Conservation (phyloP, 2,888 invertebrate species). For the Athalia circularis region DNA sequence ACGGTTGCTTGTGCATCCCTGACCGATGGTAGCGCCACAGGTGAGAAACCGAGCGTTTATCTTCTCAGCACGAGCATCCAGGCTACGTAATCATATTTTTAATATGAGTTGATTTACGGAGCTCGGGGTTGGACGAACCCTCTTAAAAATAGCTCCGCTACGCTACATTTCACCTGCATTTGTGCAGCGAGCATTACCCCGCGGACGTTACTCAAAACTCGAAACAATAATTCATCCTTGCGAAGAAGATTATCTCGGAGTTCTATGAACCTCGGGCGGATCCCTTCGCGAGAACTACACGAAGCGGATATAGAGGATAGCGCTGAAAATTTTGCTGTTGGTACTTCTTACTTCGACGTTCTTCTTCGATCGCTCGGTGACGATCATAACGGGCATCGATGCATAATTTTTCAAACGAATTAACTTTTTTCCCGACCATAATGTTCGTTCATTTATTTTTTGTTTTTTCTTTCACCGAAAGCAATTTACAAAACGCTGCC, state of each 20-base stretch:
- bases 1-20: not conserved
- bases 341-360: too few species aligned
- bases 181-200: not conserved
- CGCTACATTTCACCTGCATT: not conserved
- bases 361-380: too few species aligned
- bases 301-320: not conserved
- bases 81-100: conserved; percentile 1
- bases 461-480: too few species aligned
- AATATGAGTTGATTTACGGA: conserved; percentile 18
- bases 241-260: not conserved
- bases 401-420: too few species aligned
- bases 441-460: too few species aligned
- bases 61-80: not conserved
- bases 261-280: not conserved
- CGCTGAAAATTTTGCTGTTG: not conserved
- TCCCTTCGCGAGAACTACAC: not conserved
- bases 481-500: too few species aligned
- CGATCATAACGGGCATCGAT: too few species aligned
- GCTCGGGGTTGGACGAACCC: not conserved
- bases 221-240: conserved; percentile 20
- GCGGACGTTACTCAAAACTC: conserved; percentile 8
- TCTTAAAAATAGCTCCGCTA: not conserved
- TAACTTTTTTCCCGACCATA: too few species aligned
- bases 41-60: not conserved
- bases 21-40: not conserved